These are phyloP conservation scores for Notocelia uddmanniana DNA, from an alignment of 2,888 invertebrate genomes.

Conservation along the genomic window DNA sequence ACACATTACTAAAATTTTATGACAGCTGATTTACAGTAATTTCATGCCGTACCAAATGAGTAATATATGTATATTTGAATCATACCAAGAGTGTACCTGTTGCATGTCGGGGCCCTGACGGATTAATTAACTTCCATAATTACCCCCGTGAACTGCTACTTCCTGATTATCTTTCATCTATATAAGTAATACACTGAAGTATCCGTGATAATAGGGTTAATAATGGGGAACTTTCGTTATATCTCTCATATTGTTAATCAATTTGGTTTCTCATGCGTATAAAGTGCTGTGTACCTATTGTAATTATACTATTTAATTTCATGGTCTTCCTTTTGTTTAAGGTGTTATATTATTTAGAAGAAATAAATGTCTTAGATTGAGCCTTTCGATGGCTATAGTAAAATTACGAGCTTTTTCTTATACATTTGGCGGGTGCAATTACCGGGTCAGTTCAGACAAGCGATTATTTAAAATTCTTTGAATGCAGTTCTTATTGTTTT, in stretches of 20 bases:
- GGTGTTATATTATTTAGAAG: no score
- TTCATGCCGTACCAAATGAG: background rate
- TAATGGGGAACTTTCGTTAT: background rate
- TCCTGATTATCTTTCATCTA: conserved; percentile 13
- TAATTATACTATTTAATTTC: no score
- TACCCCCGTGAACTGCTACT: conserved; percentile 21
- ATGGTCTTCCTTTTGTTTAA: no score
- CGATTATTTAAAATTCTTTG: no score
- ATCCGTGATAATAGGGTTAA: background rate
- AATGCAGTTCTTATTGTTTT: no score
- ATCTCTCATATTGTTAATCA: background rate
- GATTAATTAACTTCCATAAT: conserved; percentile 39
- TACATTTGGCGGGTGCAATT: no score
- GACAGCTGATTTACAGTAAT: conserved; percentile 4
- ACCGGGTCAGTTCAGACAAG: no score
- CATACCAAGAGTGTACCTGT: conserved; percentile 28
- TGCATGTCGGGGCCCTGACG: conserved; percentile 19
- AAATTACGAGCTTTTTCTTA: no score
- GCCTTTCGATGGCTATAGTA: no score
- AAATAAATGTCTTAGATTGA: no score
- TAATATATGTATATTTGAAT: background rate
- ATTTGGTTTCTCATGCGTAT: background rate
- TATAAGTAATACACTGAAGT: conserved; percentile 21
- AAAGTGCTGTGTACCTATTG: background rate
- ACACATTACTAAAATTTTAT: background rate